These are phyloP conservation scores for Ennomos quercinarius DNA, from an alignment of 2,888 invertebrate species.

Conservation along the genomic window DNA sequence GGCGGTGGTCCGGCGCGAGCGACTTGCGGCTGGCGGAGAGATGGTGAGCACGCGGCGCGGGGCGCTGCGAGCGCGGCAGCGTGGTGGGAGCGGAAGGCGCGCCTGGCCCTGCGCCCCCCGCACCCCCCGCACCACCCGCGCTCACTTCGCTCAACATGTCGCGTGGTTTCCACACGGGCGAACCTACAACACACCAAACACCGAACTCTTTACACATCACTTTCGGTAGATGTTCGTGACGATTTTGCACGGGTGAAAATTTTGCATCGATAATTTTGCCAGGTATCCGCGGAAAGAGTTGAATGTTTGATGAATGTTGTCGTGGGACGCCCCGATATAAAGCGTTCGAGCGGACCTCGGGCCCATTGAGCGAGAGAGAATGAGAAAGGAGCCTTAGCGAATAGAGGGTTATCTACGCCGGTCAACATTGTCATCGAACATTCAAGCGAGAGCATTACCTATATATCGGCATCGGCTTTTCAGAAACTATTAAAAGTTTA, in stretches of 20 bases:
- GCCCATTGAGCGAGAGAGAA: slow-evolving; percentile 33
- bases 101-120: slow-evolving; percentile 38
- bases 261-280: slow-evolving; percentile 63
- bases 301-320: slow-evolving; percentile 86
- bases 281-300: slow-evolving; percentile 81
- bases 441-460: slow-evolving; percentile 64
- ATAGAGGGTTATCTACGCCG: slow-evolving; percentile 50
- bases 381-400: slow-evolving; percentile 40
- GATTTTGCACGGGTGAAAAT: slow-evolving; percentile 60
- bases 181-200: slow-evolving; percentile 93
- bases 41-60: slow-evolving; percentile 75
- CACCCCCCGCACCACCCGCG: slow-evolving; percentile 51
- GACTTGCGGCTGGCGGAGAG: slow-evolving; percentile 84
- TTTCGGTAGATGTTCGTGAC: slow-evolving; percentile 53
- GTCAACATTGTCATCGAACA: slow-evolving; percentile 83
- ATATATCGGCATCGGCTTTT: slow-evolving; percentile 31
- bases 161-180: slow-evolving; percentile 99
- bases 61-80: slow-evolving; percentile 78
- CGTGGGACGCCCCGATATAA: slow-evolving; percentile 57
- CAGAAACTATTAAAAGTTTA: slow-evolving; percentile 36
- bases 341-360: slow-evolving; percentile 45
- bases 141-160: slow-evolving; percentile 89
- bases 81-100: slow-evolving; percentile 69
- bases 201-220: slow-evolving; percentile 80
- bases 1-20: slow-evolving; percentile 81